These are phyloP conservation scores for Gephyroberyx darwinii DNA, from an alignment of 2,797 vertebrate genomes.

Conservation along the genomic window DNA sequence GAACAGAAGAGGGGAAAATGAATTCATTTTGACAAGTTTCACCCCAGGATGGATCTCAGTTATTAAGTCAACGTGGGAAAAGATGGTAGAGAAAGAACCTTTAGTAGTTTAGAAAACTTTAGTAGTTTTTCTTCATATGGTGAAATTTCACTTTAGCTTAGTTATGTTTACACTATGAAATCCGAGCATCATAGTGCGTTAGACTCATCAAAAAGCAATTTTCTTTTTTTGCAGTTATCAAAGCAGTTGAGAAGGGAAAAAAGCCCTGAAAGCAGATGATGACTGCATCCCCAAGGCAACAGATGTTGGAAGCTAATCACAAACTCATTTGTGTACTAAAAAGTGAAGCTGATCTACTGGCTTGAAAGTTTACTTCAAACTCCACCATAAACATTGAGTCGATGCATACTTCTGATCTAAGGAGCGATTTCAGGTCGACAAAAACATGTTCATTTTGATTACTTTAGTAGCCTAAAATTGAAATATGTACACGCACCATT, in stretches of 20 bases:
- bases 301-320: not conserved
- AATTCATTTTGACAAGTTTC: too few relatives aligned
- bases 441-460: too few relatives aligned
- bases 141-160: too few relatives aligned
- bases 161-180: too few relatives aligned
- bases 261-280: too few relatives aligned
- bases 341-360: not conserved
- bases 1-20: not conserved
- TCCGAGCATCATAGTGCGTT: not conserved
- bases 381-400: not conserved
- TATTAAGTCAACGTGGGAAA: too few relatives aligned
- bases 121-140: too few relatives aligned
- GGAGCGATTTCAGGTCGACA: not conserved
- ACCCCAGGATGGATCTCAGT: too few relatives aligned
- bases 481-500: not conserved
- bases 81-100: too few relatives aligned
- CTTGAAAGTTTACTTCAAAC: too few relatives aligned
- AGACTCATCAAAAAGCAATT: not conserved
- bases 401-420: not conserved
- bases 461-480: not conserved
- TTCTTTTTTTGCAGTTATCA: not conserved
- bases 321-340: slow-evolving; percentile 31
- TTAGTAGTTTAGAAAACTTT: too few relatives aligned
- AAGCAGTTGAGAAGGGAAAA: not conserved
- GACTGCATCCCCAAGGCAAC: too few relatives aligned